Evolutionary conservation across 1,140 invertebrate genomes (phyloP).

Genomic region (Agraylea sexmaculata): DNA sequence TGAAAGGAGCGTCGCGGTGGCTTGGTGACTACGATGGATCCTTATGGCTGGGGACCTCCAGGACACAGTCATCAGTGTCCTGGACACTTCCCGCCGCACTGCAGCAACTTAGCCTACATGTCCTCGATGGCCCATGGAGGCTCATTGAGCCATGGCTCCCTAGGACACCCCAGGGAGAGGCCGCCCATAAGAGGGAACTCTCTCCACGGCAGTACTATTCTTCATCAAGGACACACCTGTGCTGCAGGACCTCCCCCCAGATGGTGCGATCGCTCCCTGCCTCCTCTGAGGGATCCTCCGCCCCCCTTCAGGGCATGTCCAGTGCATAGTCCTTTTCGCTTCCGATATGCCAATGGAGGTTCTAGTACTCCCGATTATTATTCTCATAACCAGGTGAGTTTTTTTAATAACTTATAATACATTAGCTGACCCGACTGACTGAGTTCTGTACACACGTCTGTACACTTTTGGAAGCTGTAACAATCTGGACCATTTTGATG

Average conservation of each 20-base stretch:
- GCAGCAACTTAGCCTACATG: constrained; percentile 20
- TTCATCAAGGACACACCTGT: constrained; percentile 14
- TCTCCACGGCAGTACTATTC: constrained; percentile 14
- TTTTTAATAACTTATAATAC: neutral
- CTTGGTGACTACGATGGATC: too few species aligned
- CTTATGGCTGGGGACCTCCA: constrained; percentile 10
- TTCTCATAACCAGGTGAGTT: constrained; percentile 40
- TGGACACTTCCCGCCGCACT: constrained; percentile 13
- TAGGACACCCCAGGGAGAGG: constrained; percentile 9
- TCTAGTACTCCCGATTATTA: constrained; percentile 31
- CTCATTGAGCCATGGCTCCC: constrained; percentile 18
- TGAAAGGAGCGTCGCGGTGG: too few species aligned
- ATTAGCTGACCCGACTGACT: too few species aligned
- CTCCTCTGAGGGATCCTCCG: constrained; percentile 16
- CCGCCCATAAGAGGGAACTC: constrained; percentile 11
- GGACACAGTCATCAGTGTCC: constrained; percentile 12
- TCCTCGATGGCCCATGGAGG: constrained; percentile 17
- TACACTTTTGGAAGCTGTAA: too few species aligned
- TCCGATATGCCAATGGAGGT: constrained; percentile 45
- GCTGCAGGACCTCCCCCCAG: constrained; percentile 8
- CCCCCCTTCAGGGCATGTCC: constrained; percentile 40
- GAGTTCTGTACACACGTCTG: too few species aligned
- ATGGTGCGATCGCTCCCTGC: constrained; percentile 20
- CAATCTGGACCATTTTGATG: too few species aligned
- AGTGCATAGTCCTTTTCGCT: constrained; percentile 51